These are phyloP conservation scores for Neomonachus schauinslandi DNA, from an alignment of 2,113 vertebrate genomes.

Conservation along the genomic window DNA sequence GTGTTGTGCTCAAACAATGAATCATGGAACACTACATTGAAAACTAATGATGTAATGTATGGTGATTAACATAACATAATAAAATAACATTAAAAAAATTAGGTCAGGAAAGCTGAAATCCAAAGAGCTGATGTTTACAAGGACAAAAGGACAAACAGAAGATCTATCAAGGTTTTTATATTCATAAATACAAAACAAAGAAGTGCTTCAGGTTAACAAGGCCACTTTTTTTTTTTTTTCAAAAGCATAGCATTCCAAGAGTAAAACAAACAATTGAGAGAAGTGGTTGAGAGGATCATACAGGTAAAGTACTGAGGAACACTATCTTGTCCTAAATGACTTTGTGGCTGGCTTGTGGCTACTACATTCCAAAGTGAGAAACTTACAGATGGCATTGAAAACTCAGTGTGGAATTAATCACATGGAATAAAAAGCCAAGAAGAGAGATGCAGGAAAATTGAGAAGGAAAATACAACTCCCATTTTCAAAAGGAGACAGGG, in stretches of 20 bases:
- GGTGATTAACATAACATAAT: too few relatives aligned
- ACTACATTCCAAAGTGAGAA: not conserved
- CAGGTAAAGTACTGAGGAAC: not conserved
- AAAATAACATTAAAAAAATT: not conserved
- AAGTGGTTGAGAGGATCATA: not conserved
- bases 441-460: not conserved
- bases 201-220: not conserved
- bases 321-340: not conserved
- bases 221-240: not conserved
- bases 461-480: not conserved
- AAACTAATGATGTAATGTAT: too few relatives aligned
- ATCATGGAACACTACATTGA: too few relatives aligned
- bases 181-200: not conserved
- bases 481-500: not conserved
- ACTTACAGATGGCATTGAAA: not conserved
- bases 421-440: not conserved
- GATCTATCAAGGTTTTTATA: not conserved
- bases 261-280: not conserved
- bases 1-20: too few relatives aligned
- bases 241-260: not conserved
- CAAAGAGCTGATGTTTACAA: not conserved
- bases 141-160: not conserved
- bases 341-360: not conserved
- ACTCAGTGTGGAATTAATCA: not conserved
- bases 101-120: constrained; percentile 17